A percentile compares a stretch with the other conserved stretches of the same genome.
Conservation (phyloP, 2,113 vertebrate genomes). For the Paradisaea rubra region DNA sequence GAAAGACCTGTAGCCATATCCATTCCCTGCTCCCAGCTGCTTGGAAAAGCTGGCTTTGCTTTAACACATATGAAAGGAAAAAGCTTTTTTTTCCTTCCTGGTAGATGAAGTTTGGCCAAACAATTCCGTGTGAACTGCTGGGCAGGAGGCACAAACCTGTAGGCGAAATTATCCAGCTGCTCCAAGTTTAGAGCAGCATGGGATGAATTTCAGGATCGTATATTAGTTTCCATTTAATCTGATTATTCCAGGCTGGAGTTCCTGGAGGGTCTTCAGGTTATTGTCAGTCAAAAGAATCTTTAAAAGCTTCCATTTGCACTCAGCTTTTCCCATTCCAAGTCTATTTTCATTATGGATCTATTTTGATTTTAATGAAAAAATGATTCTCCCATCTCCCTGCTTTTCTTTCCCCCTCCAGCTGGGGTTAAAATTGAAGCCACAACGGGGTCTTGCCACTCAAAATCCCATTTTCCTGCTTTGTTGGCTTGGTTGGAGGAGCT, state of each 20-base stretch:
- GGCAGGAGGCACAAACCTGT: conserved; percentile 59
- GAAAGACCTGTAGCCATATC: neutral
- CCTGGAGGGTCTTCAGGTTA: conserved; percentile 64
- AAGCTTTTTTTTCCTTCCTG: conserved; percentile 2
- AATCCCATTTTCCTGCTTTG: neutral
- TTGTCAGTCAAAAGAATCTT: conserved; percentile 59
- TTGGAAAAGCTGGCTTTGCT: conserved; percentile 35
- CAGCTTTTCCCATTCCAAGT: conserved; percentile 20
- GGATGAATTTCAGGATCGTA: conserved; percentile 53
- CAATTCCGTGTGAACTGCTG: conserved; percentile 60
- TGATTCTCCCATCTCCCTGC: neutral
- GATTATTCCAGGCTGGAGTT: conserved; percentile 61
- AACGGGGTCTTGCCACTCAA: neutral
- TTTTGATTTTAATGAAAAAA: conserved; percentile 52
- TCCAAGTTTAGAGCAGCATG: conserved; percentile 53
- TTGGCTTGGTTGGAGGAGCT: neutral
- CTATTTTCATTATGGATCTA: conserved; percentile 20
- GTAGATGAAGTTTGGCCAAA: conserved; percentile 49
- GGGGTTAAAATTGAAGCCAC: neutral
- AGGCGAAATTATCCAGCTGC: conserved; percentile 60
- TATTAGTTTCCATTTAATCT: conserved; percentile 66
- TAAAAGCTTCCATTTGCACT: conserved; percentile 59
- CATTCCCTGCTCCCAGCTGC: conserved; percentile 3
- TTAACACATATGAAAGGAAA: conserved; percentile 21
- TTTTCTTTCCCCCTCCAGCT: neutral